Evolutionary conservation across 2,888 invertebrate genomes (phyloP).

Genomic region (Agonopterix alstromeriana): DNA sequence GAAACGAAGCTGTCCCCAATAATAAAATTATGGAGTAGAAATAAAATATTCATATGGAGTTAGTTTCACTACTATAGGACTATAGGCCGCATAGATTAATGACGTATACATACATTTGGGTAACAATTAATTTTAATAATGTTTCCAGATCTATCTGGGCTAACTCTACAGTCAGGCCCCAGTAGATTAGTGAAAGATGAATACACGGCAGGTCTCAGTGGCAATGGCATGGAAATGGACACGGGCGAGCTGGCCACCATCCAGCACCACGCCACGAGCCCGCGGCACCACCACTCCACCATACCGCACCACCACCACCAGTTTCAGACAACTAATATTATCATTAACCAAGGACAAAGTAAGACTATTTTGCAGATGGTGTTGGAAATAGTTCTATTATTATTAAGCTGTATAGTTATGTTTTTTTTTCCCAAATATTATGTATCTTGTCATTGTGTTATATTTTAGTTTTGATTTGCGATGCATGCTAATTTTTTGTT

Average conservation of each 20-base stretch:
- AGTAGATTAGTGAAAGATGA: conserved; percentile 94
- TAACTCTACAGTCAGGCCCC: conserved; percentile 90
- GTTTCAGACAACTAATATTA: conserved; percentile 63
- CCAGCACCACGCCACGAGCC: conserved; percentile 69
- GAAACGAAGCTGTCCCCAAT: no score
- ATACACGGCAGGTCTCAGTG: conserved; percentile 86
- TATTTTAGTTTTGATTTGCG: conserved; percentile 33
- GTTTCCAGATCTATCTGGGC: conserved; percentile 89
- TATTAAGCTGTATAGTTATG: conserved; percentile 3
- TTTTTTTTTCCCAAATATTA: conserved; percentile 8
- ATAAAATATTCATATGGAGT: no score
- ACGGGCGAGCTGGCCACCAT: conserved; percentile 68
- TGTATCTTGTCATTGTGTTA: conserved; percentile 9
- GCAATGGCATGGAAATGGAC: conserved; percentile 77
- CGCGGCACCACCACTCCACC: conserved; percentile 60
- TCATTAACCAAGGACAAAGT: conserved; percentile 70
- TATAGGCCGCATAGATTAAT: no score
- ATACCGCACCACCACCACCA: conserved; percentile 67
- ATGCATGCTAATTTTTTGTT: conserved; percentile 44
- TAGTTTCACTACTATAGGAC: no score
- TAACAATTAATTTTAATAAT: background rate
- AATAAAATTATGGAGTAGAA: no score
- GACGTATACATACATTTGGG: background rate
- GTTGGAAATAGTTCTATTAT: background rate
- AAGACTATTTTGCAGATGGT: conserved; percentile 20